Percentiles rank a stretch among this genome's conserved stretches.
Evolutionary conservation across 2,797 vertebrate genomes (phyloP).

Genomic region (Lepilemur septentrionalis): DNA sequence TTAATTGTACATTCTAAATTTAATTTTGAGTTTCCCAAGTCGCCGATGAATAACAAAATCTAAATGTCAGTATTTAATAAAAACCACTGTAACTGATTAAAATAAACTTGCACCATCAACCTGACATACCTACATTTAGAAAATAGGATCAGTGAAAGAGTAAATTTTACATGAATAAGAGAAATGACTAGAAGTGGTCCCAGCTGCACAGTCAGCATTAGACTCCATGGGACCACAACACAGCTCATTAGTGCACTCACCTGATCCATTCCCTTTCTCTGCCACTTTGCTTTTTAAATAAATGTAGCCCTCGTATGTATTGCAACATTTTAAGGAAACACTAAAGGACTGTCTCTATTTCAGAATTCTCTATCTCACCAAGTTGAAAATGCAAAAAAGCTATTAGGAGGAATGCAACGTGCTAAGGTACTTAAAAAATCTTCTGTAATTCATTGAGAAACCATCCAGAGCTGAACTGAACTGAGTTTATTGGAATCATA

Average conservation of each 20-base stretch:
- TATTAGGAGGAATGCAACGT: slow-evolving; percentile 96
- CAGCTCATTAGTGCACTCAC: fast-evolving
- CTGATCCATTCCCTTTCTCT: fast-evolving
- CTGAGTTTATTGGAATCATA: fast-evolving
- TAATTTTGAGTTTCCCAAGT: neutral
- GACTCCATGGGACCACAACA: too few species aligned
- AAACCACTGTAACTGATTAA: neutral
- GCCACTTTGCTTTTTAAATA: too few species aligned
- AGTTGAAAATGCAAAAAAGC: slow-evolving; percentile 94
- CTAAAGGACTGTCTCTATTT: slow-evolving; percentile 33
- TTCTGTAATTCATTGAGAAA: neutral
- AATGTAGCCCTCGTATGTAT: fast-evolving
- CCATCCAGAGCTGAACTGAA: fast-evolving
- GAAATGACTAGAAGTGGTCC: too few species aligned
- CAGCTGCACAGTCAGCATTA: too few species aligned
- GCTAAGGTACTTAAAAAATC: slow-evolving; percentile 89
- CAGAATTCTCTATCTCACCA: slow-evolving; percentile 95
- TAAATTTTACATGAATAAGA: neutral
- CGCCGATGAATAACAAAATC: neutral
- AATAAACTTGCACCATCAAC: neutral
- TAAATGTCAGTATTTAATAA: neutral
- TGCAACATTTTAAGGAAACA: neutral
- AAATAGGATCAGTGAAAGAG: fast-evolving
- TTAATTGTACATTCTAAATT: neutral
- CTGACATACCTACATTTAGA: neutral